Conservation (phyloP, 2,888 invertebrate genomes). For the Tillus elongatus region DNA sequence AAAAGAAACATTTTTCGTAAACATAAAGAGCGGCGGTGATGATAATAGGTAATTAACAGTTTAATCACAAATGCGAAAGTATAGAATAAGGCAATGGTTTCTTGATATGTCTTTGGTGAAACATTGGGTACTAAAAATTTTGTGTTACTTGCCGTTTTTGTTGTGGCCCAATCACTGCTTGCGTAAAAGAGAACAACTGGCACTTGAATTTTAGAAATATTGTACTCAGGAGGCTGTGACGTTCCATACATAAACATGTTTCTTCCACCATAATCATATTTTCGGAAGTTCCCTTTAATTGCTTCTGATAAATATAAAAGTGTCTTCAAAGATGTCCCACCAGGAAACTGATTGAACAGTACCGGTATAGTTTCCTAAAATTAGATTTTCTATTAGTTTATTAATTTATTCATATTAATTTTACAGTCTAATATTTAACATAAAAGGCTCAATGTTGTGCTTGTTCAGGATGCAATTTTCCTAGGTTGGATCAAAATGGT, state of each 20-base stretch:
- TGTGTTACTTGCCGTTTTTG: slow-evolving; percentile 43
- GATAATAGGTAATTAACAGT: too few species aligned
- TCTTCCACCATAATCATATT: slow-evolving; percentile 49
- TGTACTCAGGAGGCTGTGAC: slow-evolving; percentile 49
- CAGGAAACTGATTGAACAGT: slow-evolving; percentile 35
- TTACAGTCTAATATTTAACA: too few species aligned
- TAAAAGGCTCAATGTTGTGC: too few species aligned
- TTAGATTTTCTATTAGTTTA: background rate
- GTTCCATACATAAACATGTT: slow-evolving; percentile 45
- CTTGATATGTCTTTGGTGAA: too few species aligned
- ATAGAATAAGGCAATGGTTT: too few species aligned
- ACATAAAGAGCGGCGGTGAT: too few species aligned
- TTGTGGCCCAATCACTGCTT: slow-evolving; percentile 53
- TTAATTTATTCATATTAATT: too few species aligned
- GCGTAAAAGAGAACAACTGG: slow-evolving; percentile 55
- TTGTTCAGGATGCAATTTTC: too few species aligned
- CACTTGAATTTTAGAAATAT: slow-evolving; percentile 49
- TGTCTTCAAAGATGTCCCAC: slow-evolving; percentile 34
- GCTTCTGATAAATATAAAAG: slow-evolving; percentile 32
- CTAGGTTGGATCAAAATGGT: too few species aligned
- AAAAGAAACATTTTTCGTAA: too few species aligned
- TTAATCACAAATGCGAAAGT: too few species aligned
- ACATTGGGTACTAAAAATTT: too few species aligned
- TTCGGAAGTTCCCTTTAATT: slow-evolving; percentile 42
- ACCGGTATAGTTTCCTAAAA: slow-evolving; percentile 36